Base-by-base conservation (phyloP, 2,888 invertebrate species). In the Phaedon cochleariae region DNA sequence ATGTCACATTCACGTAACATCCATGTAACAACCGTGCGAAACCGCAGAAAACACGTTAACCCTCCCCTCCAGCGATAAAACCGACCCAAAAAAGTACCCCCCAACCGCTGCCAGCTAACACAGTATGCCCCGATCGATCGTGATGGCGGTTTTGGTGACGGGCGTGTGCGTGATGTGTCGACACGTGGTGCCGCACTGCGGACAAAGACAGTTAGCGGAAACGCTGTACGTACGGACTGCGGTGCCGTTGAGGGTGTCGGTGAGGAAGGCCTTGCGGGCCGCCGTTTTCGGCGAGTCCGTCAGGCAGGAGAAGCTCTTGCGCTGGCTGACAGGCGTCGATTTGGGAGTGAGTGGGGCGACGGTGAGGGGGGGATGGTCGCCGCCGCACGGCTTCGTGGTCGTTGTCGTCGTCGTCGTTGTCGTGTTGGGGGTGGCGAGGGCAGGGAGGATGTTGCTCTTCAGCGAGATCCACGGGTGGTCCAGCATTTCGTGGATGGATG, bases 401-500 rank as follows among this genome's bases (percentile, higher is more conserved):
- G 41, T 10, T 15, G 74, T 72, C 37, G 73, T 46, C 31, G 64
- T 59, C 18, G 65, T 63, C 48, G 67, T 54, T 62, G 65, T 68
- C 29, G 65, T 21, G 7, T 72, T 49, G 51, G 75, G 76, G 61
- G 74, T 68, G 52, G 74, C 60, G 59, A 76, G 67, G 52, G 77
- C 60, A 53, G 77, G 79, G 59, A 75, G 72, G 20, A 81, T 75
- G 65, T 78, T 80, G 57, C 77, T 72, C 71, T 81, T 82, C 10
- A 77, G 77, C 46, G 82, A 80, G 61, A 97, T 89, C 97, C 96
- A 97, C 79, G 92, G 89, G 86, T 97, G 96, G 83, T 93, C 90
- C 82, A 96, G 89, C 85, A 96, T 93, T 85, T 95, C 92, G 80
- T 90, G 89, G 80, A 95, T 94, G 82, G 92, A 92, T 85, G 96